Evolutionary conservation across 1,140 invertebrate genomes (phyloP), one percentile per base, ranked within the genome.

Genomic region (Mycetomoellerius zeteki): DNA sequence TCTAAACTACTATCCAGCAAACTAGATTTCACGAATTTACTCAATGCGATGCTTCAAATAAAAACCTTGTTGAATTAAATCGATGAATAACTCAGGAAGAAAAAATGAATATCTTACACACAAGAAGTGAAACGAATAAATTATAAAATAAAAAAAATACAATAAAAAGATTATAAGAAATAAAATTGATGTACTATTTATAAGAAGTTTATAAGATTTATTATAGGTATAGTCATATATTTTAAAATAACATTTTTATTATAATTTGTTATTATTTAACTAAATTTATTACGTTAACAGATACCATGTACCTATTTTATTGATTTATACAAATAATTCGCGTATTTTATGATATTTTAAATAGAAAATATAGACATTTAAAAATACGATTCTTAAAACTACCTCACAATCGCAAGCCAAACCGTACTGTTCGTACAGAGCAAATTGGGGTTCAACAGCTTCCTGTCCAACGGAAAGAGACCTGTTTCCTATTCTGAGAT

Each of bases 401-500:
- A 69, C 2, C 37, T 69, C 50, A 69, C 21, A 47, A 47, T 69
- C 14, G 65, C 37, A 19, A 24, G 37, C 12, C 27, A 16, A 27
- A n/a, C 3, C 6, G 30, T 78, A 19, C 37, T 64, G 2, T 67
- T 89, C 88, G 71, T 50, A 50, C 50, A 27, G 33, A 78, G 67
- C 67, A 52, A 30, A 67, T 62, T 78, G 37, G 78, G 72, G 78
- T 90, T 87, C 85, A 89, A 90, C 88, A 87, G 86, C 78, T 90
- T 89, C 88, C 88, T 77, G 85, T 89, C 85, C 88, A 73, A 75
- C 85, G 47, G 77, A 76, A 89, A 90, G 89, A 84, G 88, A 89
- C 85, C 88, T 84, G 85, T 86, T 87, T 84, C 88, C 85, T 78
- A 87, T 89, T 90, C 77, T 87, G 72, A 90, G 89, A 90, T 90